phyloP scores from a whole-genome alignment of 2,888 invertebrate species.

The Acanthococcus lagerstroemiae region DNA sequence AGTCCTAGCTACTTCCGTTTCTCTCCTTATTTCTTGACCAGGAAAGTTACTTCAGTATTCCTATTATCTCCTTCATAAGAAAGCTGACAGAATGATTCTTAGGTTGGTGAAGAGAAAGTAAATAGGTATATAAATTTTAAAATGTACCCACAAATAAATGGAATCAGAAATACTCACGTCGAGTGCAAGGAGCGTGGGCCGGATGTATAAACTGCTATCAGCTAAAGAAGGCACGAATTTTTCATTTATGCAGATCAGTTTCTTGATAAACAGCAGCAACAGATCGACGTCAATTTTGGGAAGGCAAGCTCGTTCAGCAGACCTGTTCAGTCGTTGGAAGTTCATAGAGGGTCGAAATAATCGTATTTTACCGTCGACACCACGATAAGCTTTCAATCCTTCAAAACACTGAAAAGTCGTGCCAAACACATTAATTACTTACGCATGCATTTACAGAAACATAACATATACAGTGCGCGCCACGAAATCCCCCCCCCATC shows the following conservation, averaged over 20 bases:
- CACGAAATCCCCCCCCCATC: no score
- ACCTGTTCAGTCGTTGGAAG: constrained; percentile 82
- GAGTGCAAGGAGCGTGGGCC: constrained; percentile 92
- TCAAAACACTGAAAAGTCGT: constrained; percentile 71
- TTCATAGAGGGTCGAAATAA: constrained; percentile 92
- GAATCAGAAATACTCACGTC: constrained; percentile 85
- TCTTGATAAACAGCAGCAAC: constrained; percentile 69
- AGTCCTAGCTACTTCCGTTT: no score
- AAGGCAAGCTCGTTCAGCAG: constrained; percentile 72
- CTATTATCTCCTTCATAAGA: no score
- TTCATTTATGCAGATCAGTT: constrained; percentile 81
- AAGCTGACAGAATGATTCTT: no score
- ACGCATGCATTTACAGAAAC: no score
- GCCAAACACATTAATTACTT: background rate
- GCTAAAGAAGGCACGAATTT: constrained; percentile 95
- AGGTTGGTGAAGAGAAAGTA: no score
- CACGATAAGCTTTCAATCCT: constrained; percentile 95
- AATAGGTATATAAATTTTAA: no score
- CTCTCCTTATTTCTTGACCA: no score
- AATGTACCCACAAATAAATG: no score
- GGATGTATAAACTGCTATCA: constrained; percentile 83
- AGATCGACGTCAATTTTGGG: constrained; percentile 83
- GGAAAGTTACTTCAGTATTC: no score
- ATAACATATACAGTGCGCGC: no score
- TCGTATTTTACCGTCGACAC: constrained; percentile 81